phyloP scores from a whole-genome alignment of 2,113 vertebrate genomes.

The Eurypyga helias region DNA sequence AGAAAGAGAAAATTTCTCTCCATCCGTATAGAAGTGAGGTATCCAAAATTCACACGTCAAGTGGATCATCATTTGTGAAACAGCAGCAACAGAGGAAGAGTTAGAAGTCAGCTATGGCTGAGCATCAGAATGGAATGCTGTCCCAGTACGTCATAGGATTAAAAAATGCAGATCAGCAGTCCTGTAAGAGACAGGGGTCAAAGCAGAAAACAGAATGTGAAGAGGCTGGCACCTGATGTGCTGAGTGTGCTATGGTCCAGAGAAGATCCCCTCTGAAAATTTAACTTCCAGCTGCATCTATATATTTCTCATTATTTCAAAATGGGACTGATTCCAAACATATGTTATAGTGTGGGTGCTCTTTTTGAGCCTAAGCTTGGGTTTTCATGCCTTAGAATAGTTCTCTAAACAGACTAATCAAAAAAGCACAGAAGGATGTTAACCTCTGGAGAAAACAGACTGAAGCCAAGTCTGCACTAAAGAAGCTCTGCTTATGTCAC shows the following conservation, averaged over 20 bases:
- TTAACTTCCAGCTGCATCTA: background rate
- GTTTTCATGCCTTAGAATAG: background rate
- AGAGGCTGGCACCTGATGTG: background rate
- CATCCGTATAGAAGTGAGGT: background rate
- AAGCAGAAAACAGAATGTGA: background rate
- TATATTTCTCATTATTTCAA: background rate
- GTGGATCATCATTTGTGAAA: background rate
- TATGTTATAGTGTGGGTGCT: background rate
- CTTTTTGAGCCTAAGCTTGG: background rate
- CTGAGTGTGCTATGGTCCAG: background rate
- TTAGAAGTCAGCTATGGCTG: background rate
- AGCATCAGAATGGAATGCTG: background rate
- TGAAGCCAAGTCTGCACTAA: background rate
- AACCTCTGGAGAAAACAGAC: background rate
- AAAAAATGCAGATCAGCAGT: background rate
- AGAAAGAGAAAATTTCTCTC: background rate
- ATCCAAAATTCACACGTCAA: background rate
- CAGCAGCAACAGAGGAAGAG: background rate
- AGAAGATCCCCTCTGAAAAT: background rate
- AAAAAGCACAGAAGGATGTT: background rate
- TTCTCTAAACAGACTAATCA: background rate
- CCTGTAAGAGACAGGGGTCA: background rate
- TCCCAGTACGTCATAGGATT: background rate
- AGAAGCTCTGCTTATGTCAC: background rate
- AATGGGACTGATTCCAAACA: background rate